phyloP scores from a whole-genome alignment of 2,113 vertebrate genomes.

The Cairina moschata region DNA sequence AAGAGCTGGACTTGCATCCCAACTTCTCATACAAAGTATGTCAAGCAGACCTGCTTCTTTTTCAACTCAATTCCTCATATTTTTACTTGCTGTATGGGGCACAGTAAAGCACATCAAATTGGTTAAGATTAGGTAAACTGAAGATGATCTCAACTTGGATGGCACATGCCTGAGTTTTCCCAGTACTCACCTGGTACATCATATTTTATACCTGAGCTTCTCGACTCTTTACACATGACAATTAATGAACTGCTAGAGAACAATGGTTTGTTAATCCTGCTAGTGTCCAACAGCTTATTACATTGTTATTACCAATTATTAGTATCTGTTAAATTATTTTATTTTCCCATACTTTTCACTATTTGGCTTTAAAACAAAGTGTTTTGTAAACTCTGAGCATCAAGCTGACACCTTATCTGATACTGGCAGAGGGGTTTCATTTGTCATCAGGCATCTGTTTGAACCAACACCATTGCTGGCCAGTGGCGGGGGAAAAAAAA shows the following conservation, averaged over 20 bases:
- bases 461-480: neutral
- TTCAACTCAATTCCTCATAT: neutral
- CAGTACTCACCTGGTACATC: neutral
- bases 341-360: neutral
- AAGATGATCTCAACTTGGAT: neutral
- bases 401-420: neutral
- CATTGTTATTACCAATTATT: neutral
- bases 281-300: neutral
- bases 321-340: neutral
- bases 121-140: neutral
- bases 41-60: neutral
- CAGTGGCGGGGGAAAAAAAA: too few species aligned
- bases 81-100: neutral
- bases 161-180: neutral
- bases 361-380: neutral
- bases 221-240: neutral
- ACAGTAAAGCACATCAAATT: neutral
- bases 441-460: neutral
- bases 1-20: neutral
- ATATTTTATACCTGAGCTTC: neutral
- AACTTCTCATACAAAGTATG: neutral
- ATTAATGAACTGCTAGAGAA: neutral
- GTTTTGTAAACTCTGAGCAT: neutral
- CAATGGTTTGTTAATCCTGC: neutral
- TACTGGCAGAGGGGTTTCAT: neutral